Evolutionary conservation across 2,888 invertebrate genomes (phyloP).

Genomic region (Epiblema foenella): DNA sequence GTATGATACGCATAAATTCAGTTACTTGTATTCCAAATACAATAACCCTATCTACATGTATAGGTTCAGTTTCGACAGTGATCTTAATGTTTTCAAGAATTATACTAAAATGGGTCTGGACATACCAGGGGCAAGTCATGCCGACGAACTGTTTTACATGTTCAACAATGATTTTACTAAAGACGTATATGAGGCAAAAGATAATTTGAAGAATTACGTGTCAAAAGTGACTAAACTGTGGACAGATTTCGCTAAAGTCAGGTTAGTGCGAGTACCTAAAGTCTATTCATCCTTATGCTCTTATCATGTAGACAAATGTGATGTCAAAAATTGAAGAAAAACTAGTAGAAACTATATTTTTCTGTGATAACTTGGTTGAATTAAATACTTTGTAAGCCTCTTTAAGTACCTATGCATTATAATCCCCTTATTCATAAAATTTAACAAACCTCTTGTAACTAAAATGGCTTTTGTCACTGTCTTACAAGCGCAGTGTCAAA

Average conservation of each 20-base stretch:
- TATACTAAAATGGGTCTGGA: slow-evolving; percentile 43
- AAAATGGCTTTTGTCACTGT: too few species aligned
- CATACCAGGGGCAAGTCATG: slow-evolving; percentile 66
- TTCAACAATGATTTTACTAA: slow-evolving; percentile 62
- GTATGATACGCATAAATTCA: slow-evolving; percentile 51
- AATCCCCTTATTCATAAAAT: too few species aligned
- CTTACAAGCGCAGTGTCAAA: too few species aligned
- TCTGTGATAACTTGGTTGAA: too few species aligned
- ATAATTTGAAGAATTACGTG: slow-evolving; percentile 56
- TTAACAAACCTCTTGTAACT: too few species aligned
- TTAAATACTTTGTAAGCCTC: too few species aligned
- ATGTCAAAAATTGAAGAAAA: too few species aligned
- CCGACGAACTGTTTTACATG: slow-evolving; percentile 70
- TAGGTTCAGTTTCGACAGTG: slow-evolving; percentile 52
- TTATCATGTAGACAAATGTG: too few species aligned
- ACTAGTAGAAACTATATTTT: too few species aligned
- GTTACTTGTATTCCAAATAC: slow-evolving; percentile 46
- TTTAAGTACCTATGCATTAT: too few species aligned
- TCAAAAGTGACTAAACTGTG: slow-evolving; percentile 66
- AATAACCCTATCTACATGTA: slow-evolving; percentile 52
- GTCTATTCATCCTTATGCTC: too few species aligned
- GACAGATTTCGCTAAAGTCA: slow-evolving; percentile 74
- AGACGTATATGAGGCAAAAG: slow-evolving; percentile 57
- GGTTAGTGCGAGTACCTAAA: slow-evolving; percentile 54
- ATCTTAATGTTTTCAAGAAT: slow-evolving; percentile 54